Percentiles rank a stretch among this genome's conserved stretches.
These are phyloP conservation scores for Oriolus oriolus DNA, from an alignment of 2,113 vertebrate species.

Conservation along the genomic window DNA sequence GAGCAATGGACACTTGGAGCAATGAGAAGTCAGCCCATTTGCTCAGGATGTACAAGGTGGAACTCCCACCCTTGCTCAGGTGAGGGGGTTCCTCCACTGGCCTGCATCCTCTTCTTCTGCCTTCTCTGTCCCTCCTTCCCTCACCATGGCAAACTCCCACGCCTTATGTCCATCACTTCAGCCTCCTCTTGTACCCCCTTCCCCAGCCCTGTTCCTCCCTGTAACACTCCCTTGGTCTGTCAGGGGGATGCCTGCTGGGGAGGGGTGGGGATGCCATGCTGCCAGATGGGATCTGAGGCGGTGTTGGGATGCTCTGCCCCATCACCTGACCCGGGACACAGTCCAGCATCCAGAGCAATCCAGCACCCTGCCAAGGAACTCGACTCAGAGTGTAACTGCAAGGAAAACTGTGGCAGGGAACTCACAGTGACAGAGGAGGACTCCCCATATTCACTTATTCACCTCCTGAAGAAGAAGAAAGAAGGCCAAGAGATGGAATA, in stretches of 20 bases:
- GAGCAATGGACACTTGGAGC: conserved; percentile 5
- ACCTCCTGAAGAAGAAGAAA: conserved; percentile 61
- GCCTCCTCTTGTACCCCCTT: background rate
- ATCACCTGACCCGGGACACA: accelerated
- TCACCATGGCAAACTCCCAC: background rate
- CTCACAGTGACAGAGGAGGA: conserved; percentile 8
- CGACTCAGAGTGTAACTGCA: accelerated
- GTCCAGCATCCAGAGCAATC: background rate
- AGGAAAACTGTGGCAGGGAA: conserved; percentile 31
- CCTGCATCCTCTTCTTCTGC: background rate
- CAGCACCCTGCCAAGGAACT: background rate
- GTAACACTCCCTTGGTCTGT: background rate
- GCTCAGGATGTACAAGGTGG: background rate
- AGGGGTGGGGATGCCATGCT: background rate
- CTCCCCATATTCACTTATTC: conserved; percentile 7
- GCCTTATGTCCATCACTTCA: background rate
- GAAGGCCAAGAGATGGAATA: conserved; percentile 15
- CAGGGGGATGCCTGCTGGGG: background rate
- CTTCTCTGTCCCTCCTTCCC: background rate
- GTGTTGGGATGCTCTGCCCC: background rate
- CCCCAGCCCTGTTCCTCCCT: background rate
- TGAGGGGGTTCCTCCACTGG: background rate
- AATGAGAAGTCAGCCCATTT: conserved; percentile 53
- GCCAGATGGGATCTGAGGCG: background rate
- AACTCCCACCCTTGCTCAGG: conserved; percentile 47